Conservation (phyloP, 2,797 vertebrate genomes). For the Hoplostethus atlanticus region DNA sequence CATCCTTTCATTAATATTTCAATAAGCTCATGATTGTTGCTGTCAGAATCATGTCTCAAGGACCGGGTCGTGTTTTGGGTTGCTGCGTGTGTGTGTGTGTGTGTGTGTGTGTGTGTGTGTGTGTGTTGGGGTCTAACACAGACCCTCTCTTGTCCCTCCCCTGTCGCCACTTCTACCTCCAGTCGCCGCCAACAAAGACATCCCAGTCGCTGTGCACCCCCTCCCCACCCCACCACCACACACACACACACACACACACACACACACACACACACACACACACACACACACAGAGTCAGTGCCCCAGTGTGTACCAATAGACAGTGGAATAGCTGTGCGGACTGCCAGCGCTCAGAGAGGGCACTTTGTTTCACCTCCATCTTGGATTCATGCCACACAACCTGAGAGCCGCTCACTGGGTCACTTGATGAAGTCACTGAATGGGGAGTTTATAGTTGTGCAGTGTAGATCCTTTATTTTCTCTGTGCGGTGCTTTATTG, state of each 20-base stretch:
- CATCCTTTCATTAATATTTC: conserved; percentile 33
- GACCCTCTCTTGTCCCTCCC: conserved; percentile 49
- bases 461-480: conserved; percentile 44
- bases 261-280: conserved; percentile 36
- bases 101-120: conserved; percentile 19
- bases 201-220: conserved; percentile 64
- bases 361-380: conserved; percentile 78
- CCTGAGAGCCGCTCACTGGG: conserved; percentile 70
- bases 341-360: conserved; percentile 69
- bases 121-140: conserved; percentile 46
- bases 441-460: conserved; percentile 69
- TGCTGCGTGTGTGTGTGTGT: conserved; percentile 19
- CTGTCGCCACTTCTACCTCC: conserved; percentile 63
- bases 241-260: conserved; percentile 29
- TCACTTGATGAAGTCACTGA: conserved; percentile 77
- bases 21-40: conserved; percentile 40
- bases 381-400: conserved; percentile 65
- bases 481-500: conserved; percentile 49
- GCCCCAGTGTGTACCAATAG: conserved; percentile 54
- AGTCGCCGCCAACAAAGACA: conserved; percentile 64
- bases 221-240: not conserved
- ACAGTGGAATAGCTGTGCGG: conserved; percentile 73
- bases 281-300: conserved; percentile 38
- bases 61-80: conserved; percentile 21
- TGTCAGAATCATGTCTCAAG: conserved; percentile 32